phyloP scores from a whole-genome alignment of 2,888 invertebrate species.

The Stenoptilia bipunctidactyla region DNA sequence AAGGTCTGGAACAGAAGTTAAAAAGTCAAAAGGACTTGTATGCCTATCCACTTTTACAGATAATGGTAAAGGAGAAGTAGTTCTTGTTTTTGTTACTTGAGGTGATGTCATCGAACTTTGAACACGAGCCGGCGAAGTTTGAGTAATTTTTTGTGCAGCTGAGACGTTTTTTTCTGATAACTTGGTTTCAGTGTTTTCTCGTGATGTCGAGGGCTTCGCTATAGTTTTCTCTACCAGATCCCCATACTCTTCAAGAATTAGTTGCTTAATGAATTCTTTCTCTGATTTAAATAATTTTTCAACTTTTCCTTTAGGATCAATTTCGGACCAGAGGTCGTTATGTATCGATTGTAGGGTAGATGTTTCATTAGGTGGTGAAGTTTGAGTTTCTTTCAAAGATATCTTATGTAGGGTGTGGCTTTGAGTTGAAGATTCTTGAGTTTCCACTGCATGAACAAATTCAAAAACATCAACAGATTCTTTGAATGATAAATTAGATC shows the following conservation, averaged over 20 bases:
- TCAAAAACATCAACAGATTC: slow-evolving; percentile 53
- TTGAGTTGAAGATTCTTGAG: slow-evolving; percentile 55
- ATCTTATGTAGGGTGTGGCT: slow-evolving; percentile 37
- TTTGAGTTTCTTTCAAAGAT: slow-evolving; percentile 57
- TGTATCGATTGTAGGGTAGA: slow-evolving; percentile 41
- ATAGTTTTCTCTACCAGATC: slow-evolving; percentile 46
- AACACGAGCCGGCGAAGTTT: slow-evolving; percentile 56
- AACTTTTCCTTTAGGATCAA: slow-evolving; percentile 44
- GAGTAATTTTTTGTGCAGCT: slow-evolving; percentile 50
- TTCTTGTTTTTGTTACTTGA: slow-evolving; percentile 46
- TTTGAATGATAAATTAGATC: slow-evolving; percentile 45
- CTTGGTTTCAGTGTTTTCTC: slow-evolving; percentile 20
- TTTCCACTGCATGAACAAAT: slow-evolving; percentile 50
- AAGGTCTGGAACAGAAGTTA: slow-evolving; percentile 26
- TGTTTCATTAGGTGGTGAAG: slow-evolving; percentile 40
- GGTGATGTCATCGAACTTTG: slow-evolving; percentile 63
- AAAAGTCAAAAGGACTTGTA: slow-evolving; percentile 41
- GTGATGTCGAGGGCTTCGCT: slow-evolving; percentile 46
- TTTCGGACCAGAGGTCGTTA: slow-evolving; percentile 47
- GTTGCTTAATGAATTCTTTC: slow-evolving; percentile 55
- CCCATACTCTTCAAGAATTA: slow-evolving; percentile 54
- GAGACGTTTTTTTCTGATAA: slow-evolving; percentile 26
- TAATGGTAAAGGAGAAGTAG: slow-evolving; percentile 47
- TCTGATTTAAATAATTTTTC: slow-evolving; percentile 51
- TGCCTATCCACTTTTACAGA: slow-evolving; percentile 37